Conservation (phyloP, 1,140 invertebrate species). For the Drosophila trapezifrons region DNA sequence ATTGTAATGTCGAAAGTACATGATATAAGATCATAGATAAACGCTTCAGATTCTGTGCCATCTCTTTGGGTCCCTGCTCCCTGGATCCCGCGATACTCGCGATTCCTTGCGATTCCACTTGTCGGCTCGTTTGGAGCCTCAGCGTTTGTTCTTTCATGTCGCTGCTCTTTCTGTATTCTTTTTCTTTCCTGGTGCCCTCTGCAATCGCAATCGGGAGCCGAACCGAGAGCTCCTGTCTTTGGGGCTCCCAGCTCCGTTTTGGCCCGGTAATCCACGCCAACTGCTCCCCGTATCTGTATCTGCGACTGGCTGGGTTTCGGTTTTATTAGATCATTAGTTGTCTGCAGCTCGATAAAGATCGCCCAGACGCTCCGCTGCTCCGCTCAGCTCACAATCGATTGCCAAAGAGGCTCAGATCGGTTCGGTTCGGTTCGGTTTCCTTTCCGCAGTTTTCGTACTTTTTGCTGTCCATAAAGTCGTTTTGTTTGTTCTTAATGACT, state of each 20-base stretch:
- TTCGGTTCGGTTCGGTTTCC: slow-evolving; percentile 35
- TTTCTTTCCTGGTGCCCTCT: slow-evolving; percentile 17
- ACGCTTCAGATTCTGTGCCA: slow-evolving; percentile 80
- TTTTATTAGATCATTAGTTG: slow-evolving; percentile 84
- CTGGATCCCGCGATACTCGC: not conserved
- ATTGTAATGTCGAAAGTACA: slow-evolving; percentile 84
- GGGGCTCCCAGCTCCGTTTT: slow-evolving; percentile 54
- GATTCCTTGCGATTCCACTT: slow-evolving; percentile 40
- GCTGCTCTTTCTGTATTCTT: slow-evolving; percentile 27
- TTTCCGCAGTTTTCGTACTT: slow-evolving; percentile 58
- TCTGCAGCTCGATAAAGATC: slow-evolving; percentile 82
- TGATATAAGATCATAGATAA: slow-evolving; percentile 84
- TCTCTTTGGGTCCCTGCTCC: slow-evolving; percentile 38
- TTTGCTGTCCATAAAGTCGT: slow-evolving; percentile 82
- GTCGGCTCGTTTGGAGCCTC: slow-evolving; percentile 69
- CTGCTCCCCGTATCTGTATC: slow-evolving; percentile 34
- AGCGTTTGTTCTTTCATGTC: slow-evolving; percentile 75
- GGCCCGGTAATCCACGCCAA: slow-evolving; percentile 56
- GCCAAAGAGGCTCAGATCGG: slow-evolving; percentile 46
- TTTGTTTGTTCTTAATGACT: slow-evolving; percentile 83
- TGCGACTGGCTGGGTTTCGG: slow-evolving; percentile 67
- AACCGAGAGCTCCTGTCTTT: slow-evolving; percentile 55
- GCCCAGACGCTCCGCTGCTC: slow-evolving; percentile 51
- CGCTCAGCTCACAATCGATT: slow-evolving; percentile 52
- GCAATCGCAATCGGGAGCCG: slow-evolving; percentile 54